Evolutionary conservation across 2,797 vertebrate species (phyloP), one percentile per base, ranked within the genome.

Genomic region (Acestrorhynchus altus): DNA sequence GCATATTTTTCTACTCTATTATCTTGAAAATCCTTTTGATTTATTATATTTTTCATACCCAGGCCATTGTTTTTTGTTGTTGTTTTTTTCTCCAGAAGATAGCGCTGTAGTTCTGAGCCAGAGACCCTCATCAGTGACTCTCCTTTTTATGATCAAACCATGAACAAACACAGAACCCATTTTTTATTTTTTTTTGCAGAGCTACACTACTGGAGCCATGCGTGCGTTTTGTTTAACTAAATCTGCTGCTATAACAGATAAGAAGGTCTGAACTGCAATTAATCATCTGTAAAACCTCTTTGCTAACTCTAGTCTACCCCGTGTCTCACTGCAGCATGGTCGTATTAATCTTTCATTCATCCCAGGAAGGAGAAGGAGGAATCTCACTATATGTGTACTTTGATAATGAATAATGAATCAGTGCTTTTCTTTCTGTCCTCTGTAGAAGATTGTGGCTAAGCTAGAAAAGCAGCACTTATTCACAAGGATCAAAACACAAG

Each of bases 381-480:
- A 69, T 69, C 71, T 49, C 52, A 56, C 47, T 39, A 13, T 49
- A 13, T 67, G 40, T 76, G 74, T 69, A 84, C 85, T 89, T 91
- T 88, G 81, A 84, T 77, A 81, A 83, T 91, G 12, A 87, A 90
- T 87, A 42, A 90, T 92, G 90, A 76, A 91, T 89, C 44, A 44
- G 44, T 74, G n/a, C 6, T 75, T 86, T 81, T 87, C 81, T 16
- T n/a, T 77, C 79, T 56, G 57, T 26, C 24, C 26, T 31, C 57
- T 28, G 12, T 31, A 6, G 9, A 8, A 18, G 26, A 35, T 18
- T 35, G 28, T 52, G n/a, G 49, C 9, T 52, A 18, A 24, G 11
- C 52, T 26, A 59, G 26, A 4, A 11, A 8, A 15, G 4, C 11
- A 11, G 10, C 4, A 24, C 22, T 26, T 9, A 57, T 0, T 24